A percentile compares a stretch with the other conserved stretches of the same genome.
Evolutionary conservation across 92 coral and sea anemone genomes (phyloP).

Genomic region (Paragorgia papillata): DNA sequence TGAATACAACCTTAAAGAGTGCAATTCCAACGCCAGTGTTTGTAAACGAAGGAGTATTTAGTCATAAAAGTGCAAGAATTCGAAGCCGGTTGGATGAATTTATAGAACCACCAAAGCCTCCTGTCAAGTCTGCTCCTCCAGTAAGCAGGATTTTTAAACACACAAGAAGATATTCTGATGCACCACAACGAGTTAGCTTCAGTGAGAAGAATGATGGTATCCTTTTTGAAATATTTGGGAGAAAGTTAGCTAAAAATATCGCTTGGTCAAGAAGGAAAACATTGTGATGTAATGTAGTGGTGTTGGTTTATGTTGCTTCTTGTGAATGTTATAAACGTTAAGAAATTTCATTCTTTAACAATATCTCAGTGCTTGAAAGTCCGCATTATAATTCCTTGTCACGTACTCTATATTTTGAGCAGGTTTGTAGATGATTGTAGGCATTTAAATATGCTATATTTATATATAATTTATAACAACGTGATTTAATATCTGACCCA

Average conservation of each 20-base stretch:
- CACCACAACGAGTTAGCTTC: slow-evolving; percentile 92
- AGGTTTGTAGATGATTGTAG: no score
- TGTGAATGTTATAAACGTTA: no score
- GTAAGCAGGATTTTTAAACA: slow-evolving; percentile 95
- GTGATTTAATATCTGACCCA: no score
- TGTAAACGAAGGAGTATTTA: slow-evolving; percentile 83
- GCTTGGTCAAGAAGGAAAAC: no score
- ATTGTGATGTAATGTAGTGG: no score
- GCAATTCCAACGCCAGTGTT: slow-evolving; percentile 92
- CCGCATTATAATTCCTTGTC: slow-evolving; percentile 88
- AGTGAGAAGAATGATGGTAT: slow-evolving; percentile 80
- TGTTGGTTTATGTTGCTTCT: no score
- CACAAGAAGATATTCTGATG: slow-evolving; percentile 70
- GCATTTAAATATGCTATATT: background rate
- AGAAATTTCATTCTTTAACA: slow-evolving; percentile 53
- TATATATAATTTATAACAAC: background rate
- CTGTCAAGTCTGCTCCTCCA: slow-evolving; percentile 98
- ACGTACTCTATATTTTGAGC: slow-evolving; percentile 85
- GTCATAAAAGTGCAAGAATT: slow-evolving; percentile 85
- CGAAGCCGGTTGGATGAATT: slow-evolving; percentile 60
- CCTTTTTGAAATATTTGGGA: slow-evolving; percentile 59
- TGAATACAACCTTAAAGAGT: slow-evolving; percentile 82
- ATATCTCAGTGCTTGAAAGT: slow-evolving; percentile 70
- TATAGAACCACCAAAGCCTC: slow-evolving; percentile 95
- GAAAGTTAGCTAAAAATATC: no score